Evolutionary conservation across 2,113 vertebrate genomes (phyloP), one percentile per base, ranked within the genome.

Genomic region (Boleophthalmus pectinirostris): DNA sequence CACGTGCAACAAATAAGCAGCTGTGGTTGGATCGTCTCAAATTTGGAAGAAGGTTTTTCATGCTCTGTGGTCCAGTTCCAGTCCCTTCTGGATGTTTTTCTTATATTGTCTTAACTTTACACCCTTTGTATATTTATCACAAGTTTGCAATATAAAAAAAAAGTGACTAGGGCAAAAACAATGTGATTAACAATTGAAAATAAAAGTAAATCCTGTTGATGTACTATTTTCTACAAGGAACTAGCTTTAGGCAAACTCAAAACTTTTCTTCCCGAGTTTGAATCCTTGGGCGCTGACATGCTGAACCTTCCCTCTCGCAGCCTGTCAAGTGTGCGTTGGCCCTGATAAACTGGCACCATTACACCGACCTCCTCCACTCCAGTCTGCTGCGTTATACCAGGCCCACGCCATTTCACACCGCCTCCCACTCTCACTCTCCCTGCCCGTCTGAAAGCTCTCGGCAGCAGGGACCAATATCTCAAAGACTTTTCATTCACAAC

Each of bases 321-420:
- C 82, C 70, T 86, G 86, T 88, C 83, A 78, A 82, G 69, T 82
- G 79, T 72, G 74, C 38, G 75, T 78, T 73, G 80, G 80, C 84
- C 78, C 80, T 87, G 85, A 89, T 84, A 75, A 90, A 87, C 81
- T 85, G 80, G 73, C 81, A 73, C 82, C 45, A 85, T 87, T 88
- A 85, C 72, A 74, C 84, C 89, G 75, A 60, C 77, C 90, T 86
- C 87, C 88, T 80, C 85, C 87, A 84, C 81, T 74, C 80, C 82
- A 77, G 80, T 83, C 80, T 69, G 35, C 63, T 65, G 88, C 79
- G 87, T 88, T 88, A 84, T 87, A 74, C 77, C 76, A 73, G 25
- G 71, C 73, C 67, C 77, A 35, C 68, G 66, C 67, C 79, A 83
- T 89, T 87, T 90, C 83, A 90, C 65, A 60, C 88, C 87, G 68